Evolutionary conservation across 2,888 invertebrate genomes (phyloP).

Genomic region (Habrosyne pyritoides): DNA sequence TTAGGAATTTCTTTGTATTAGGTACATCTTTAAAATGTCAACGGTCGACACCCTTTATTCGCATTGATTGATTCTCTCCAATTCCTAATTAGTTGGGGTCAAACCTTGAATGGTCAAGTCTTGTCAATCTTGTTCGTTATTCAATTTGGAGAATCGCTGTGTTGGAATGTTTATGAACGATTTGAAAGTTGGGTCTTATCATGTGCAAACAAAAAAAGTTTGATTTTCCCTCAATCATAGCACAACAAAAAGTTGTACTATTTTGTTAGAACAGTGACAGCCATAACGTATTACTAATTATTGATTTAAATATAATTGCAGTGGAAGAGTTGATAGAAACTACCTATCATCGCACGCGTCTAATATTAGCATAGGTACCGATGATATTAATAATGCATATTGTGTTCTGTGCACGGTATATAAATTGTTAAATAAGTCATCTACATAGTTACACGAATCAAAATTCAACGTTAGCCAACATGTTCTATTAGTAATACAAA

Average conservation of each 20-base stretch:
- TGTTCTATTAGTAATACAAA: neutral
- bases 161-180: neutral
- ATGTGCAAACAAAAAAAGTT: neutral
- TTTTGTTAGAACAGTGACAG: neutral
- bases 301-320: neutral
- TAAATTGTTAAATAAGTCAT: neutral
- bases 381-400: neutral
- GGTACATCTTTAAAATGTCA: neutral
- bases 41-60: neutral
- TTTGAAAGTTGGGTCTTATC: neutral
- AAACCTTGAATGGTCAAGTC: neutral
- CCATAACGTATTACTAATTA: neutral
- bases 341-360: neutral
- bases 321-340: neutral
- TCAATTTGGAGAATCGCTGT: neutral
- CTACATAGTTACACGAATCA: neutral
- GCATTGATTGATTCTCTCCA: neutral
- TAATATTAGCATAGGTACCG: neutral
- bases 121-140: neutral
- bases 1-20: constrained; percentile 5
- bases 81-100: constrained; percentile 6
- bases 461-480: neutral
- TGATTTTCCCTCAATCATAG: neutral
- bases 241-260: neutral
- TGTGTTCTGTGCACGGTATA: neutral